Conservation (phyloP, 2,113 vertebrate genomes). For the Excalfactoria chinensis region DNA sequence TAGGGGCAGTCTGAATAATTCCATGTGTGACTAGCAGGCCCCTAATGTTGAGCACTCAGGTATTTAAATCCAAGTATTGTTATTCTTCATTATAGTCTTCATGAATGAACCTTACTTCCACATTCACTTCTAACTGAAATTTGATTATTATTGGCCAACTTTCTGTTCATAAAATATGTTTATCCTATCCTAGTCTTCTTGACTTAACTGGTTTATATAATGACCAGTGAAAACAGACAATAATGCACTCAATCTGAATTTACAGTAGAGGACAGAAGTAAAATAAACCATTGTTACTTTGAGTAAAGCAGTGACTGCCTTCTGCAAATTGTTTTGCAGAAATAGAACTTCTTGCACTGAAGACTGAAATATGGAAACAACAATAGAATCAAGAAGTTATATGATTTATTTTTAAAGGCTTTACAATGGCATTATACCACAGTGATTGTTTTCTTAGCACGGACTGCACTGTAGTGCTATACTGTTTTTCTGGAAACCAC, state of each 20-base stretch:
- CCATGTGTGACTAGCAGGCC: slow-evolving; percentile 10
- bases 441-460: slow-evolving; percentile 49
- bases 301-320: slow-evolving; percentile 12
- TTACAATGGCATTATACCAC: slow-evolving; percentile 57
- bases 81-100: neutral
- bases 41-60: neutral
- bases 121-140: neutral
- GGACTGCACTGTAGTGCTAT: neutral
- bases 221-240: neutral
- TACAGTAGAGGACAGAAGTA: neutral
- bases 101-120: neutral
- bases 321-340: slow-evolving; percentile 29
- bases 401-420: slow-evolving; percentile 72
- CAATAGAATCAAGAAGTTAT: slow-evolving; percentile 49
- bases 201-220: neutral
- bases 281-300: neutral
- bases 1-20: slow-evolving; percentile 11
- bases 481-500: neutral
- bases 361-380: neutral
- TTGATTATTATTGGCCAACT: neutral
- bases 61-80: slow-evolving; percentile 19
- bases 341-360: neutral
- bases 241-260: neutral
- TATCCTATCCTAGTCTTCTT: neutral
- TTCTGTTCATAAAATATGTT: neutral